Percentiles rank a stretch among this genome's conserved stretches.
phyloP scores from a whole-genome alignment of 2,888 invertebrate species.

The Diarsia brunnea region DNA sequence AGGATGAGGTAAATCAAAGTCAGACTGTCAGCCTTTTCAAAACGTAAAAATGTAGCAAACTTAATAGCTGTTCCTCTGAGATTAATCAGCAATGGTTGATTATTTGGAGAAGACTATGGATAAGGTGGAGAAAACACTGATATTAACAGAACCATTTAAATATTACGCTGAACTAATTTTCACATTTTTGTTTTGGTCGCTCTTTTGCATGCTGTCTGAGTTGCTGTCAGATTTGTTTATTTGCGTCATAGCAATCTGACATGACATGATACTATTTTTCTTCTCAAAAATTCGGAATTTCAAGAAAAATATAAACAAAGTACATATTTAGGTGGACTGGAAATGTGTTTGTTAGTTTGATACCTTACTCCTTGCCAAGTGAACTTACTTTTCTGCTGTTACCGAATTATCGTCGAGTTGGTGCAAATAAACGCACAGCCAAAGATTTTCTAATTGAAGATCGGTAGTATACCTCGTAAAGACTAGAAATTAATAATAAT shows the following conservation, averaged over 20 bases:
- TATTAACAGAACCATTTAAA: conserved; percentile 41
- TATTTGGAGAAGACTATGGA: conserved; percentile 25
- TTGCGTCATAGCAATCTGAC: conserved; percentile 18
- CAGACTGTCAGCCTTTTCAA: neutral
- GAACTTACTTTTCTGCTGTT: conserved; percentile 3
- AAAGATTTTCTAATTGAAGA: conserved; percentile 4
- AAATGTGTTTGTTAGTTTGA: conserved; percentile 9
- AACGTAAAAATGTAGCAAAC: conserved; percentile 30
- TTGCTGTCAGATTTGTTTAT: conserved; percentile 33
- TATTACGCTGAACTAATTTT: conserved; percentile 40
- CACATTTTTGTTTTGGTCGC: conserved; percentile 37
- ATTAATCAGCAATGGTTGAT: conserved; percentile 1
- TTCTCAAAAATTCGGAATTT: neutral
- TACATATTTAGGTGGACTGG: neutral
- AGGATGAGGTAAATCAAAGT: conserved; percentile 7
- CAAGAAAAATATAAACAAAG: neutral
- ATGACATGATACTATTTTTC: conserved; percentile 17
- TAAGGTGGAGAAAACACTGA: conserved; percentile 4
- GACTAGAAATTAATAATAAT: conserved; percentile 47
- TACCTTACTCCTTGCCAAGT: neutral
- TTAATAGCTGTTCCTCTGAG: conserved; percentile 2
- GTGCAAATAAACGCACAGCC: neutral
- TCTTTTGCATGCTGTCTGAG: conserved; percentile 30
- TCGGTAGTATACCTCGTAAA: neutral
- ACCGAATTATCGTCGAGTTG: neutral